A percentile compares a stretch with the other conserved stretches of the same genome.
phyloP scores from a whole-genome alignment of 2,113 vertebrate genomes.

The Anolis carolinensis region DNA sequence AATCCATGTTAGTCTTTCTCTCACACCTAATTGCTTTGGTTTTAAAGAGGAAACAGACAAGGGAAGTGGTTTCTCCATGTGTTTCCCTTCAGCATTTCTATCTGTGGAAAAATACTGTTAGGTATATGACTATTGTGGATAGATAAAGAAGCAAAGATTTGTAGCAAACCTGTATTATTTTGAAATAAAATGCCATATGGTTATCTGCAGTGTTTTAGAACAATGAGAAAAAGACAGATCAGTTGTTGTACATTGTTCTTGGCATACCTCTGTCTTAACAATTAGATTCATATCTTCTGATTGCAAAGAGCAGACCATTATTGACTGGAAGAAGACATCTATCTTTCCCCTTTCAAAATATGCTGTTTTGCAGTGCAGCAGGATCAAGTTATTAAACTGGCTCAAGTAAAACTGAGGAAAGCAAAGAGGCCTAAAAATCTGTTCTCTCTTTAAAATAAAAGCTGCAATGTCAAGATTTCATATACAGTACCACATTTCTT shows the following conservation, averaged over 20 bases:
- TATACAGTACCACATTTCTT: not conserved
- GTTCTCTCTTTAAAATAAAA: not conserved
- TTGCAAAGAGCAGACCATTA: not conserved
- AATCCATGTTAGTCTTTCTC: not conserved
- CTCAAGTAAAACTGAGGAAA: not conserved
- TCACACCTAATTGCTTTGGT: not conserved
- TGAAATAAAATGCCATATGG: not conserved
- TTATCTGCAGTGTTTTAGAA: not conserved
- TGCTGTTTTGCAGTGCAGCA: not conserved
- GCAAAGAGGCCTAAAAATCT: not conserved
- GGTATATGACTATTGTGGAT: not conserved
- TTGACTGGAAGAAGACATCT: not conserved
- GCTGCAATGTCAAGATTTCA: not conserved
- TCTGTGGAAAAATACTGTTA: not conserved
- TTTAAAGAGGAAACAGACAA: constrained; percentile 4
- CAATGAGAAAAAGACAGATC: not conserved
- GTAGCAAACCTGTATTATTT: not conserved
- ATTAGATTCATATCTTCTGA: not conserved
- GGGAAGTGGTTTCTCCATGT: not conserved
- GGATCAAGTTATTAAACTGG: not conserved
- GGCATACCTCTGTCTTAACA: not conserved
- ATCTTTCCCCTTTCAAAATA: not conserved
- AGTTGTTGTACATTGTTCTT: not conserved
- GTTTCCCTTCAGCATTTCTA: constrained; percentile 2
- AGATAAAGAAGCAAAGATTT: not conserved